Evolutionary conservation across 2,888 invertebrate species (phyloP).

Genomic region (Tetranychus piercei): DNA sequence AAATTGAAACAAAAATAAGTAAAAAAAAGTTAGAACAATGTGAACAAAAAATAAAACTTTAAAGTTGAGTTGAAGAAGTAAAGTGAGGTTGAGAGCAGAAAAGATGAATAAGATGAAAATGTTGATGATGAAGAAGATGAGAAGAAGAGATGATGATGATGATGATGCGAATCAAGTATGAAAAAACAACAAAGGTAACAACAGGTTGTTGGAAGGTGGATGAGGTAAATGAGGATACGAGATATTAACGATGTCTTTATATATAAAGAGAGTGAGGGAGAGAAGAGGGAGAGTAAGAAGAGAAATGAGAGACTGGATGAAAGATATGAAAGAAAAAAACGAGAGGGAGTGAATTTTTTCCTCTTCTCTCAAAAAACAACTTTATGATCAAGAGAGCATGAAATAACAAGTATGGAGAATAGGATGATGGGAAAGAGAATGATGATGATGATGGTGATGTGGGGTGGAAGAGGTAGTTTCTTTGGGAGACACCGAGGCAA

Average conservation of each 20-base stretch:
- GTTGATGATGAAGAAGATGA: too few relatives aligned
- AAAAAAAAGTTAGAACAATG: not conserved
- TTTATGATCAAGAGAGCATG: constrained; percentile 1
- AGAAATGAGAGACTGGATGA: not conserved
- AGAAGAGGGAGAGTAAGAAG: not conserved
- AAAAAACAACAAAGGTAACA: not conserved
- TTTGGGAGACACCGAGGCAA: not conserved
- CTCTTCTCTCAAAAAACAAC: not conserved
- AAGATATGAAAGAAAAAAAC: not conserved
- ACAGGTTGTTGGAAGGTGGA: not conserved
- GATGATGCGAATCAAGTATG: not conserved
- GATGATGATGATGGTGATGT: not conserved
- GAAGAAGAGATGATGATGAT: not conserved
- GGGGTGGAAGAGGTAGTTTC: not conserved
- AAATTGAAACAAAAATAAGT: not conserved
- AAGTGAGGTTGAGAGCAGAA: not conserved
- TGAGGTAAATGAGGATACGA: not conserved
- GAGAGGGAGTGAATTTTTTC: constrained; percentile 8
- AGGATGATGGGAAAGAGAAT: not conserved
- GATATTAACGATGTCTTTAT: not conserved
- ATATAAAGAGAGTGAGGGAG: constrained; percentile 6
- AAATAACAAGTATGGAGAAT: not conserved
- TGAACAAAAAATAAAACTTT: too few relatives aligned
- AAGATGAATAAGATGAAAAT: not conserved
- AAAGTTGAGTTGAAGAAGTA: not conserved